These are phyloP conservation scores for Schizotus pectinicornis DNA, from an alignment of 2,888 invertebrate genomes.

Conservation along the genomic window DNA sequence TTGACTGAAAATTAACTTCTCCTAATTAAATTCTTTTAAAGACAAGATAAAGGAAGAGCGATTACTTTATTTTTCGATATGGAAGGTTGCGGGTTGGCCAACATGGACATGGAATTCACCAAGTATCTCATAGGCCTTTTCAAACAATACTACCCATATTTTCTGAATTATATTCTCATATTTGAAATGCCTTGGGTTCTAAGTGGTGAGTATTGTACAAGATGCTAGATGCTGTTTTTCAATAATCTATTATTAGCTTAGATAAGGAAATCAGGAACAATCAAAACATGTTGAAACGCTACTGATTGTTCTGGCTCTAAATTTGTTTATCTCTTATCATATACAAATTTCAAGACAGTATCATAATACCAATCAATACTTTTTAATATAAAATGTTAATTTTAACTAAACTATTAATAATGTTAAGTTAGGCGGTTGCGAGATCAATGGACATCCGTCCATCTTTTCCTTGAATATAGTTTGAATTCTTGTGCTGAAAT, in stretches of 20 bases:
- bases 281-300: constrained; percentile 1
- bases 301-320: background rate
- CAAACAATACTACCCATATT: constrained; percentile 87
- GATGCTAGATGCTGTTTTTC: too few species aligned
- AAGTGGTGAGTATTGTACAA: constrained; percentile 65
- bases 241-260: constrained; percentile 2
- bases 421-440: too few species aligned
- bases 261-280: background rate
- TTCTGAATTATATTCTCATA: constrained; percentile 87
- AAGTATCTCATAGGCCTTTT: constrained; percentile 86
- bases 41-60: constrained; percentile 75
- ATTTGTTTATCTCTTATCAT: background rate
- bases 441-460: too few species aligned
- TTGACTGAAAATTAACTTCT: background rate
- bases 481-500: too few species aligned
- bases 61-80: constrained; percentile 91
- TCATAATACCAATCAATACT: too few species aligned
- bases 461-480: too few species aligned
- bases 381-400: too few species aligned
- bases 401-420: too few species aligned
- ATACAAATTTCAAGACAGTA: background rate
- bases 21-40: constrained; percentile 47
- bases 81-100: constrained; percentile 82
- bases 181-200: constrained; percentile 95
- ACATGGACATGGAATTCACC: constrained; percentile 91